Percentiles rank a stretch among this genome's conserved stretches.
Evolutionary conservation across 2,797 vertebrate species (phyloP).

Genomic region (Epinephelus awoara): DNA sequence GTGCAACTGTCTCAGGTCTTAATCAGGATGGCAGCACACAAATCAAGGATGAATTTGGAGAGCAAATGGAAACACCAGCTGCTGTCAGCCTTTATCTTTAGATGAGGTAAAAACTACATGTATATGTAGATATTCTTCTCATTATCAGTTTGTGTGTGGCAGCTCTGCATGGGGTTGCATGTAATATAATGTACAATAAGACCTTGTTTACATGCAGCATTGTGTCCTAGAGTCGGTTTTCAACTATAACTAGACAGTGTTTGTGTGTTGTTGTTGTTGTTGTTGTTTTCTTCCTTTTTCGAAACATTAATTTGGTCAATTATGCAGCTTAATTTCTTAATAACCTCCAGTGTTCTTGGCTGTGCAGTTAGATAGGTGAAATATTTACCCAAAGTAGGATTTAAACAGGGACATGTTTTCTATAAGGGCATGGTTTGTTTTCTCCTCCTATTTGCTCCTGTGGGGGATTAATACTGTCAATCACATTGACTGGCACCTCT

Average conservation of each 20-base stretch:
- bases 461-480: conserved; percentile 89
- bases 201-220: conserved; percentile 12
- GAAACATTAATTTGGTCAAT: conserved; percentile 67
- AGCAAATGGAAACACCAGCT: conserved; percentile 61
- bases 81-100: conserved; percentile 34
- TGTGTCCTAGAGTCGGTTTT: conserved; percentile 12
- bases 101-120: conserved; percentile 32
- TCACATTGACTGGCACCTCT: conserved; percentile 89
- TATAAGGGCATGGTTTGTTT: conserved; percentile 86
- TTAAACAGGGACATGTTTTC: conserved; percentile 85
- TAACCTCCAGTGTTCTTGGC: conserved; percentile 60
- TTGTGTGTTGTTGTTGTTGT: conserved; percentile 14
- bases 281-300: conserved; percentile 13
- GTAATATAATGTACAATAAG: conserved; percentile 26
- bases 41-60: conserved; percentile 72
- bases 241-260: conserved; percentile 34
- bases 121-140: conserved; percentile 26
- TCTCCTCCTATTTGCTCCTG: conserved; percentile 86
- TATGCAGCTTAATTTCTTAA: conserved; percentile 63
- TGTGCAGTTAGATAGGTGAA: conserved; percentile 72
- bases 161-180: conserved; percentile 9
- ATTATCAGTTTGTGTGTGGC: conserved; percentile 35
- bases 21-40: conserved; percentile 75
- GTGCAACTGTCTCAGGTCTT: conserved; percentile 78
- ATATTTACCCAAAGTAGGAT: conserved; percentile 86